Base-by-base conservation (phyloP, 2,888 invertebrate genomes). In the Drosophila borealis region DNA sequence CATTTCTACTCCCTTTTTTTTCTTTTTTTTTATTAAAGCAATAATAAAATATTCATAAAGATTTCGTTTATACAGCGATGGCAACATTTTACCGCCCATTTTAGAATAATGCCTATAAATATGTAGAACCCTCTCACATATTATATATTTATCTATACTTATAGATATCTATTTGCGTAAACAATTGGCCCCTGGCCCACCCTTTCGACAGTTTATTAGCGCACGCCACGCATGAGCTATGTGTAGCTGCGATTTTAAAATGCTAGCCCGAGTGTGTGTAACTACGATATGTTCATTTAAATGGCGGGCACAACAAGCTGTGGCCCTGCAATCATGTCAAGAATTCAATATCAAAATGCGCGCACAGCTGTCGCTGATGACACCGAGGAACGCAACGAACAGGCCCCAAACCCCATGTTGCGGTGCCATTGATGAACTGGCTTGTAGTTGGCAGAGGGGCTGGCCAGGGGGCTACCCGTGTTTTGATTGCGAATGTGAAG, bases 1-100 rank as follows among this genome's bases (percentile, higher is more conserved):
- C 53, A 33, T n/a, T 37, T 42, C 33, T 6, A 13, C n/a, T 19
- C 17, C 34, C 11, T 42, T 44, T 41, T 45, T n/a, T 25, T 53
- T 49, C 48, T 42, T 6, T 42, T 45, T 68, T 76, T 77, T 87
- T 87, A 87, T 85, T 81, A 75, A 81, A 80, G 75, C 69, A 76
- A 76, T 81, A 81, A 88, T 89, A 88, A 90, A 89, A 90, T 89
- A 90, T 89, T 88, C 89, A 90, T 90, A 89, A 87, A 85, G 83
- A 81, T 80, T 81, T 73, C 70, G 70, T 81, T 76, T 69, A 78
- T 70, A 85, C 85, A 80, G 72, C 63, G 49, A 64, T 56, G 72
- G 70, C 70, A 70, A 57, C 67, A 68, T 65, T 74, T 55, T 60
- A 63, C 60, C 51, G 69, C 68, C 77, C 80, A 70, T 80, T 72